These are phyloP conservation scores for Plectus sambesii DNA, from an alignment of 1,140 invertebrate genomes.

Conservation along the genomic window DNA sequence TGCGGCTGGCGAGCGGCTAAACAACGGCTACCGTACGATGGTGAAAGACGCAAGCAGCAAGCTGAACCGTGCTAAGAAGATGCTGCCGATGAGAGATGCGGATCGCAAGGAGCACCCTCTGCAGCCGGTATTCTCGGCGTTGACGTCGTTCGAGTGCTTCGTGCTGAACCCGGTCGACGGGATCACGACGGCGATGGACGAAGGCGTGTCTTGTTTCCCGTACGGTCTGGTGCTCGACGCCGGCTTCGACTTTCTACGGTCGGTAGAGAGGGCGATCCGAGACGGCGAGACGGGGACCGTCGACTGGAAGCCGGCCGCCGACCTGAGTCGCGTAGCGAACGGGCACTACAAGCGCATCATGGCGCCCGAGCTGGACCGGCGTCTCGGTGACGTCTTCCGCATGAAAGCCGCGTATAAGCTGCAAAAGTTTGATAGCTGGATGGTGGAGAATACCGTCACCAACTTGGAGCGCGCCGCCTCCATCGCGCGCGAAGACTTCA, in stretches of 20 bases:
- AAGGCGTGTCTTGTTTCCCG: constrained; percentile 43
- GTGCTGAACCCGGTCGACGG: constrained; percentile 44
- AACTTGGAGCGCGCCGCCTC: constrained; percentile 28
- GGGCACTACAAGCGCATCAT: constrained; percentile 33
- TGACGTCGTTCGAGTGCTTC: constrained; percentile 42
- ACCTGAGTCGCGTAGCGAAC: constrained; percentile 32
- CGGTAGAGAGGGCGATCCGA: constrained; percentile 29
- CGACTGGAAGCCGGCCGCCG: constrained; percentile 32
- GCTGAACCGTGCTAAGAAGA: too few species aligned
- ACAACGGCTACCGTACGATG: too few species aligned
- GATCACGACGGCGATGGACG: constrained; percentile 41
- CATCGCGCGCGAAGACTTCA: constrained; percentile 35
- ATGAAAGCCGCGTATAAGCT: constrained; percentile 41
- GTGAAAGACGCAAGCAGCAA: too few species aligned
- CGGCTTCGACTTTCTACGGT: constrained; percentile 28
- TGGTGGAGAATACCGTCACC: constrained; percentile 34
- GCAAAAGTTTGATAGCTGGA: constrained; percentile 38
- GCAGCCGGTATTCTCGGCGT: constrained; percentile 22
- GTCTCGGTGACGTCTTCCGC: constrained; percentile 40
- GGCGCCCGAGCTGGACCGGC: constrained; percentile 39
- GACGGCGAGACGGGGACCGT: constrained; percentile 20
- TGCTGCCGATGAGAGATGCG: too few species aligned
- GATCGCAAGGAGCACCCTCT: constrained; percentile 26
- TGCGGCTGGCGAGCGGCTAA: too few species aligned
- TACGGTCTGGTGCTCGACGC: constrained; percentile 40